Percentiles rank a stretch among this genome's conserved stretches.
phyloP scores from a whole-genome alignment of 1,140 invertebrate species.

The Rhagoletis pomonella region DNA sequence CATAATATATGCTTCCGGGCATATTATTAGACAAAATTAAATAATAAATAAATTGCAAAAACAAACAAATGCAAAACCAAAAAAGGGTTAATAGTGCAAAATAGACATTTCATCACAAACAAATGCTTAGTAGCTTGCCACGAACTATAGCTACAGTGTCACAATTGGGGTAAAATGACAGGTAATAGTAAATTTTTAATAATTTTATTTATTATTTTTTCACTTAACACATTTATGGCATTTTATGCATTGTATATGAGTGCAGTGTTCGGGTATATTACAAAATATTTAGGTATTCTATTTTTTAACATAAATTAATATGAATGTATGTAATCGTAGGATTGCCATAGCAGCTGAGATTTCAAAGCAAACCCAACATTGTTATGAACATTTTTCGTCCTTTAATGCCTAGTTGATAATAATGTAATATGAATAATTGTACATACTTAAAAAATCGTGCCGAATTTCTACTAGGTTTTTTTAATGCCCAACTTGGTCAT shows the following conservation, averaged over 20 bases:
- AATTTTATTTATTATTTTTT: neutral
- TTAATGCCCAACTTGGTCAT: no score
- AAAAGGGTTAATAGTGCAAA: no score
- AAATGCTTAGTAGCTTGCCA: conserved; percentile 16
- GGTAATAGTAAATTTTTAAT: neutral
- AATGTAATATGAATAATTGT: neutral
- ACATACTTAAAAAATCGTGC: neutral
- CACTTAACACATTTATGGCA: conserved; percentile 19
- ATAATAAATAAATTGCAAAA: neutral
- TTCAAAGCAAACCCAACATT: neutral
- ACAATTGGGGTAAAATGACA: neutral
- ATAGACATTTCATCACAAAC: neutral
- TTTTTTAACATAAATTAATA: conserved; percentile 20
- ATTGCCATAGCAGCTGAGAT: neutral
- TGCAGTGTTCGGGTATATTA: conserved; percentile 16
- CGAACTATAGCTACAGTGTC: neutral
- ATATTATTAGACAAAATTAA: no score
- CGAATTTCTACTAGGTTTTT: no score
- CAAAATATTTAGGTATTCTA: neutral
- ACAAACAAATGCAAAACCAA: neutral
- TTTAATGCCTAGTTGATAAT: neutral
- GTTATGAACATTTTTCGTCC: neutral
- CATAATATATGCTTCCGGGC: no score
- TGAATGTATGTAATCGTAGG: neutral
- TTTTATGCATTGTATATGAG: conserved; percentile 37